Evolutionary conservation across 2,888 invertebrate genomes (phyloP).

Genomic region (Zonitis immaculata): DNA sequence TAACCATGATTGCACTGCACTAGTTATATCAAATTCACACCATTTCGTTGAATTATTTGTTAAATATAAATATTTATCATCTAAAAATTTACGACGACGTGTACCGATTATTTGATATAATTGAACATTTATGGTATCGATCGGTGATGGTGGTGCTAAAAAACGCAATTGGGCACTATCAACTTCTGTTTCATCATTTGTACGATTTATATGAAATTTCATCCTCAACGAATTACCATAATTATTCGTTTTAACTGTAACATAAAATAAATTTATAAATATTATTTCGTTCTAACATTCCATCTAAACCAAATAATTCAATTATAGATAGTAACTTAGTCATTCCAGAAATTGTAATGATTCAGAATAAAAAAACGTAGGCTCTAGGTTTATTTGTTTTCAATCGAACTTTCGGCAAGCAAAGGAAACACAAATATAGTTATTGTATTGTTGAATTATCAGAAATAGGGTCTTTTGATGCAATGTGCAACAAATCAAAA

Average conservation of each 20-base stretch:
- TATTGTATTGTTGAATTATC: conserved; percentile 7
- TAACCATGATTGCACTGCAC: conserved; percentile 52
- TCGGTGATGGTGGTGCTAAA: conserved; percentile 36
- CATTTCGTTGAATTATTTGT: conserved; percentile 50
- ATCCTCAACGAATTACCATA: conserved; percentile 21
- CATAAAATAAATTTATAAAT: conserved; percentile 13
- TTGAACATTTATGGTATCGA: conserved; percentile 26
- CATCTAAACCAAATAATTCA: conserved; percentile 9
- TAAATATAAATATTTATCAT: conserved; percentile 43
- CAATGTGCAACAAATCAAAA: conserved; percentile 2
- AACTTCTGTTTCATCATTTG: conserved; percentile 32
- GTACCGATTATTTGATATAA: conserved; percentile 46
- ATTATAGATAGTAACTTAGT: conserved; percentile 21
- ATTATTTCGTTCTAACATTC: conserved; percentile 11
- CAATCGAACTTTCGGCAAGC: conserved; percentile 20
- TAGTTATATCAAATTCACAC: conserved; percentile 58
- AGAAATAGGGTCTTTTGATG: conserved; percentile 10
- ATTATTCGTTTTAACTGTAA: conserved; percentile 37
- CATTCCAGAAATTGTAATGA: conserved; percentile 25
- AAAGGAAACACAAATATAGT: conserved; percentile 11
- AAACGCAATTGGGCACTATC: conserved; percentile 51
- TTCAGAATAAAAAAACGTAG: conserved; percentile 28
- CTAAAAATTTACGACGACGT: conserved; percentile 44
- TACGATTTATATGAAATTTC: conserved; percentile 32
- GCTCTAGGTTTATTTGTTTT: conserved; percentile 29